These are phyloP conservation scores for Laupala kohalensis DNA, from an alignment of 1,140 invertebrate genomes.

Conservation along the genomic window DNA sequence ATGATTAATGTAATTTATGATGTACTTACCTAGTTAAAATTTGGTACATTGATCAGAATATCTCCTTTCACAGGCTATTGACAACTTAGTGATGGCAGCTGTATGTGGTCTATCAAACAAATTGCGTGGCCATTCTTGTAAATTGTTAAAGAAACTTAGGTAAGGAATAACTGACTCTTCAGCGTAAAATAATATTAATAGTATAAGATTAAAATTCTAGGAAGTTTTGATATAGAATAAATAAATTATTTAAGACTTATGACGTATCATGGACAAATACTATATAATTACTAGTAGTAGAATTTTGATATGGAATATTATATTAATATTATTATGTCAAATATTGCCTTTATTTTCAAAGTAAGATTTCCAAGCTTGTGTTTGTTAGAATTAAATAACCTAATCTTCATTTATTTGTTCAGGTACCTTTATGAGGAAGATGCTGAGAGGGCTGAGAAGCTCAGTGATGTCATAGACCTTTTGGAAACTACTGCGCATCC, in stretches of 20 bases:
- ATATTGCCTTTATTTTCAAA: too few relatives aligned
- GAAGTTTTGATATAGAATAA: background rate
- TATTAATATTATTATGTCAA: background rate
- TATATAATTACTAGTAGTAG: background rate
- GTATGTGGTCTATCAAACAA: conserved; percentile 42
- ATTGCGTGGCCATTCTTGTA: conserved; percentile 34
- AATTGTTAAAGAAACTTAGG: conserved; percentile 37
- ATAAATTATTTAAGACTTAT: background rate
- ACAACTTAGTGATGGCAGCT: conserved; percentile 42
- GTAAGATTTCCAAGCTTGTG: too few relatives aligned
- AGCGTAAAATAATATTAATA: background rate
- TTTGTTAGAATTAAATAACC: too few relatives aligned
- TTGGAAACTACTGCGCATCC: conserved; percentile 25
- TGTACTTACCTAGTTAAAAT: too few relatives aligned
- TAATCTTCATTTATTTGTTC: too few relatives aligned
- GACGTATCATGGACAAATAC: background rate
- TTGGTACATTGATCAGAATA: too few relatives aligned
- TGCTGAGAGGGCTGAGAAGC: conserved; percentile 21
- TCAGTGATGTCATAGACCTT: conserved; percentile 26
- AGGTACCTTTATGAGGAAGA: conserved; percentile 30
- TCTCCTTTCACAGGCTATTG: conserved; percentile 26
- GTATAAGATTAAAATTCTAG: background rate
- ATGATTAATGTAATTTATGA: too few relatives aligned
- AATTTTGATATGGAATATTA: background rate
- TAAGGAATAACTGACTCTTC: conserved; percentile 20